Base-by-base conservation (phyloP, 2,888 invertebrate genomes). In the Willowsia nigromaculata region DNA sequence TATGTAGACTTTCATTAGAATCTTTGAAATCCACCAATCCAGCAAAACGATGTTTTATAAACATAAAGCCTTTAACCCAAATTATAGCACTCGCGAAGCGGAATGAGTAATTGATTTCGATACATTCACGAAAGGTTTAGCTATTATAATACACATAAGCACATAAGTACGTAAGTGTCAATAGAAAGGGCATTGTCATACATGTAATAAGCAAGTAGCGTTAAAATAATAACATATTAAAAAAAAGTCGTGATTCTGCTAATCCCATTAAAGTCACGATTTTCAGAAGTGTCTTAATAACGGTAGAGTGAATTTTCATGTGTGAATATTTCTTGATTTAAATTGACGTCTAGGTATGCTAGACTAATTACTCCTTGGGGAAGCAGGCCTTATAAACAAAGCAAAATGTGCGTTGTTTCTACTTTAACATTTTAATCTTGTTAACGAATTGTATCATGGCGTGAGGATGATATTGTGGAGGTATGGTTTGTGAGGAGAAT, bases 251-350 rank as follows among this genome's bases (percentile, higher is more conserved):
- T 43, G 43, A 43, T 43, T 43, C 18, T 53, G 53, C 33, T 33
- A 33, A 33, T 65, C 65, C 33, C 65, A 33, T 65, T 65, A 65
- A 33, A n/a, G 33, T 65, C 65, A 65, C 65, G 65, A 33, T 65
- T 59, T 59, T 59, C 59, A 59, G 22, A 59, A 11, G 13, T 65
- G 65, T 33, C n/a, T 65, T 65, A 30, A n/a, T 65, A 65, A 65
- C 65, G 65, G 15, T 33, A 27, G 33, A 27, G 27, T 59, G 59
- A 6, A 18, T 11, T 22, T 27, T 25, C 59, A 27, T 59, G 50
- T 50, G 59, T 27, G 22, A 56, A 3, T 47, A 56, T 56, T 56
- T 56, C 27, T 25, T 59, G 59, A 59, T 13, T 59, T 59, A 1
- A 59, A 25, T 27, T 27, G 59, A 59, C 27, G 27, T 59, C 25